Base-by-base conservation (phyloP, 2,888 invertebrate species). In the Sarcophaga variegata region DNA sequence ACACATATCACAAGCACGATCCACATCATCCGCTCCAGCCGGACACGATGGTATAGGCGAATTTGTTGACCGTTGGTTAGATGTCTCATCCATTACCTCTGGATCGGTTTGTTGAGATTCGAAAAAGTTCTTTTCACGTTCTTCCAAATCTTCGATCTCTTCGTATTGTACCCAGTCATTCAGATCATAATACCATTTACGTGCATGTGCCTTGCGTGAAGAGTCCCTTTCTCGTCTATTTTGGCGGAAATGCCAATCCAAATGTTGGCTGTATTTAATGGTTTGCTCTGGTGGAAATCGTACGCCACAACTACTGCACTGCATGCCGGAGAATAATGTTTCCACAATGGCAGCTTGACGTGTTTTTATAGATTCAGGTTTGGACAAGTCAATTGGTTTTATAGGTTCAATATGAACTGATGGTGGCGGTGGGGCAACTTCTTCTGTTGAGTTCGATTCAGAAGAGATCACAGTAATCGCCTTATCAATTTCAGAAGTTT, bases 181-280 rank as follows among this genome's bases (percentile, higher is more conserved):
- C 47, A 97, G 94, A 90, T 97, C 96, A 92, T 98, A 98, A 93
- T 97, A 98, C 98, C 98, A 99, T 90, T 96, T 96, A 4, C 99
- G 94, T 47, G 96, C 96, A 90, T 97, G 96, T 0, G 97, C 97
- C 76, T 97, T 96, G 14, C 97, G 95, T 0, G 96, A 96, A 0
- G 97, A 97, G 91, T 97, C 97, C 88, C 98, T 96, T 90, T 98
- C 98, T 79, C 96, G 95, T 2, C 98, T 94, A 94, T 99, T 99
- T 93, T 98, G 97, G 0, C 98, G 94, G 94, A 99, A 99, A 94
- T 99, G 99, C 99, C 99, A 99, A 94, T 99, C 99, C 85, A 99
- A 95, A 94, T 99, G 99, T 92, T 98, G 97, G 90, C 97, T 97
- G 94, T 99, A 99, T 88, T 97, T 96, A 89, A 97, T 96, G 11